A percentile compares a stretch with the other conserved stretches of the same genome.
These are phyloP conservation scores for Apis dorsata DNA, from an alignment of 1,140 invertebrate species.

Conservation along the genomic window DNA sequence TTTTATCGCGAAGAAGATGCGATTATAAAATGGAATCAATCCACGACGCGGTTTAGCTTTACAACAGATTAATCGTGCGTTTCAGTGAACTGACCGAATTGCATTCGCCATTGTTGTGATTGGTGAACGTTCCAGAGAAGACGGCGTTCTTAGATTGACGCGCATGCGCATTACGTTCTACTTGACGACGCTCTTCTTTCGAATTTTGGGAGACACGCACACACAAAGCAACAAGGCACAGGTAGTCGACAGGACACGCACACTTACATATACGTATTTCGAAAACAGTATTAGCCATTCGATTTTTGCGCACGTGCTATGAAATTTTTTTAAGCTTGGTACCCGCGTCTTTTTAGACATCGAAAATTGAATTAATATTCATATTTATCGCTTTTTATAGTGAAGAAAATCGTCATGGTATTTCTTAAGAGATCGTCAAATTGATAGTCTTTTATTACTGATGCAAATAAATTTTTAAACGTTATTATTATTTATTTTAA, in stretches of 20 bases:
- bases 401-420: conserved; percentile 6
- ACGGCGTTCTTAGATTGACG: conserved; percentile 69
- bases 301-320: conserved; percentile 54
- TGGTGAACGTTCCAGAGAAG: conserved; percentile 64
- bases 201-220: conserved; percentile 51
- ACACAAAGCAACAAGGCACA: conserved; percentile 24
- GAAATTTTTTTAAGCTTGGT: conserved; percentile 15
- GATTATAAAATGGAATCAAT: conserved; percentile 39
- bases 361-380: conserved; percentile 1
- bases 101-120: conserved; percentile 77
- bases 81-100: conserved; percentile 70
- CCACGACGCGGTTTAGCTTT: conserved; percentile 21
- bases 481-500: background rate
- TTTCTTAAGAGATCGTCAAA: conserved; percentile 5
- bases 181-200: conserved; percentile 56
- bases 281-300: conserved; percentile 49
- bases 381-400: background rate
- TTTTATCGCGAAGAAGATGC: conserved; percentile 11
- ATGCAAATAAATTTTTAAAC: background rate
- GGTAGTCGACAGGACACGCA: conserved; percentile 19
- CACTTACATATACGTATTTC: conserved; percentile 29
- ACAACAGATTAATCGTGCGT: conserved; percentile 57
- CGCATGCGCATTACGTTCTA: conserved; percentile 57
- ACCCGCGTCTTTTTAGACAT: conserved; percentile 25
- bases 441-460: background rate